These are phyloP conservation scores for Cisticola juncidis DNA, from an alignment of 2,113 vertebrate species.

Conservation along the genomic window DNA sequence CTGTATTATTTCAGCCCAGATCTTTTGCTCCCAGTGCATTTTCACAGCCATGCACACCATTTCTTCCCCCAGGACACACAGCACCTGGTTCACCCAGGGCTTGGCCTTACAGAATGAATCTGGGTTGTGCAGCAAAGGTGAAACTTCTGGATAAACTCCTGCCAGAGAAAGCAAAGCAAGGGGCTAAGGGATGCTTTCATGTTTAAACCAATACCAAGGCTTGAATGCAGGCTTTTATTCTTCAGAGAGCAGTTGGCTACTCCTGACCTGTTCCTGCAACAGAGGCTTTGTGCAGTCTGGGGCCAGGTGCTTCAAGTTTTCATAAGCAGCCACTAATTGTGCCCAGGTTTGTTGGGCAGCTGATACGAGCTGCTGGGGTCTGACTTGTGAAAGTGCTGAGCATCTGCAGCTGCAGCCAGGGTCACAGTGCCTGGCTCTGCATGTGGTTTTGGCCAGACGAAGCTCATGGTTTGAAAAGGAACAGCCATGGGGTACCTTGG, in stretches of 20 bases:
- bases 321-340: neutral
- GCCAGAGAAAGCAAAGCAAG: neutral
- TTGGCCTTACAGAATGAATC: neutral
- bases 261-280: neutral
- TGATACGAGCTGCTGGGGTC: neutral
- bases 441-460: fast-evolving
- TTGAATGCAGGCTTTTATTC: neutral
- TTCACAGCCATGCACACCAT: fast-evolving
- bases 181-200: neutral
- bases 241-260: neutral
- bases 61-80: neutral
- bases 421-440: neutral
- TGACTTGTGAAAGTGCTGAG: neutral
- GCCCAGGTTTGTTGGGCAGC: neutral
- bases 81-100: neutral
- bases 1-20: neutral
- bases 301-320: neutral
- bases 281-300: neutral
- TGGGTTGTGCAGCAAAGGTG: neutral
- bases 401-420: neutral
- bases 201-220: neutral
- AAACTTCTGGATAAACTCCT: neutral
- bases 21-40: neutral
- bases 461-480: neutral
- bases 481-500: neutral